Evolutionary conservation across 2,113 vertebrate species (phyloP).

Genomic region (Parotia lawesii): DNA sequence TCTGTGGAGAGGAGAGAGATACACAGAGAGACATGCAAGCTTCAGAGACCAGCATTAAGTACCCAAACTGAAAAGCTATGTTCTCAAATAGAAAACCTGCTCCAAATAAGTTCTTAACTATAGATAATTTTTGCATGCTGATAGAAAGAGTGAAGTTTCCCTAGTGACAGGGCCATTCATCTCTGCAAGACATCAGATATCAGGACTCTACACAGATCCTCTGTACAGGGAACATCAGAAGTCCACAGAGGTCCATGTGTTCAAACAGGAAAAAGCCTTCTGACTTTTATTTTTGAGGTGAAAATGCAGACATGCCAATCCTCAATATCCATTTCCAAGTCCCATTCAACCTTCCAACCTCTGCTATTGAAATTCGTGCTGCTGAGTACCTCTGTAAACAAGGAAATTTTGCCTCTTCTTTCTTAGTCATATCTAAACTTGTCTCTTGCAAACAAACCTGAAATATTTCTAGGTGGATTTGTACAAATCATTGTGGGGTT

Average conservation of each 20-base stretch:
- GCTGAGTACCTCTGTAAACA: background rate
- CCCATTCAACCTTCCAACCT: background rate
- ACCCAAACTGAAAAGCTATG: background rate
- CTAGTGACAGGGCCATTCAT: background rate
- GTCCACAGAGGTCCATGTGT: background rate
- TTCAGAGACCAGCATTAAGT: background rate
- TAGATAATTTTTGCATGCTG: background rate
- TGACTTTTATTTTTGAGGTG: background rate
- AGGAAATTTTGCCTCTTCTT: background rate
- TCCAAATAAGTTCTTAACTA: background rate
- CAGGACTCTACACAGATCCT: background rate
- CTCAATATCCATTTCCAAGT: background rate
- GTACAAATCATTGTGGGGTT: background rate
- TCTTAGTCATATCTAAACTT: background rate
- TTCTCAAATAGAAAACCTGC: background rate
- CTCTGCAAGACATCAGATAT: background rate
- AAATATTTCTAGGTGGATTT: background rate
- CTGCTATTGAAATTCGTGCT: background rate
- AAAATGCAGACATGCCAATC: background rate
- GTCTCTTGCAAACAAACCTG: background rate
- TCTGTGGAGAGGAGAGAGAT: background rate
- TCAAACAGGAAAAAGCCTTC: background rate
- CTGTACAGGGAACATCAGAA: fast-evolving
- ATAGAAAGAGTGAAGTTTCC: background rate
- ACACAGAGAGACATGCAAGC: background rate